Conservation (phyloP, 2,888 invertebrate species). For the Poecilus cupreus region DNA sequence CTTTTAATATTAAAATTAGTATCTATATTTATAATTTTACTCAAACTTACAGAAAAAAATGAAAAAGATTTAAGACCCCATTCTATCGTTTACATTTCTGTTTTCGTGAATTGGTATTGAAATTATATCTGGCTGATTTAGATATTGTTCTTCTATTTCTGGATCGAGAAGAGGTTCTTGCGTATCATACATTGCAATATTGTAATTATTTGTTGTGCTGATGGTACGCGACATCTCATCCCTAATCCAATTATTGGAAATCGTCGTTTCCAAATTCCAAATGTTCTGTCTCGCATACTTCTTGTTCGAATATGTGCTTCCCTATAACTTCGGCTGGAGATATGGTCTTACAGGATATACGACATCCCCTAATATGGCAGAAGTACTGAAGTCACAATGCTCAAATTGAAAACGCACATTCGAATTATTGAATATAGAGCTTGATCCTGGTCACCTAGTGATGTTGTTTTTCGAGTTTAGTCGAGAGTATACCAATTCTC, state of each 20-base stretch:
- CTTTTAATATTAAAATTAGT: too few species aligned
- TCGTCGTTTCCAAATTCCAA: slow-evolving; percentile 17
- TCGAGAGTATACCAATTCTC: too few species aligned
- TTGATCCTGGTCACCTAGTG: slow-evolving; percentile 59
- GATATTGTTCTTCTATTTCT: background rate
- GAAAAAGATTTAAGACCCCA: too few species aligned
- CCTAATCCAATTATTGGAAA: background rate
- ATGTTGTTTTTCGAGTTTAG: too few species aligned
- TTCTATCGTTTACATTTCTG: background rate
- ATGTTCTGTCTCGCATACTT: background rate
- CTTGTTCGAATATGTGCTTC: background rate
- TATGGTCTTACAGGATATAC: too few species aligned
- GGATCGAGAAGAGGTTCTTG: background rate
- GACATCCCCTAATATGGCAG: too few species aligned
- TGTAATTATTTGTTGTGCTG: background rate
- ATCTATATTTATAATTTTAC: too few species aligned
- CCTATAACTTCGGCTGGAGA: background rate
- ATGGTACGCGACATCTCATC: background rate
- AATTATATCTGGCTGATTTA: background rate
- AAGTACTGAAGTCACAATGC: too few species aligned
- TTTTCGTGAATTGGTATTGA: background rate
- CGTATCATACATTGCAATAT: background rate
- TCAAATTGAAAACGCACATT: slow-evolving; percentile 49
- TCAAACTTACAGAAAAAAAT: too few species aligned
- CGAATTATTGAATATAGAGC: slow-evolving; percentile 64